Evolutionary conservation across 2,888 invertebrate genomes (phyloP), one percentile per base, ranked within the genome.

Genomic region (Hololepta plana): DNA sequence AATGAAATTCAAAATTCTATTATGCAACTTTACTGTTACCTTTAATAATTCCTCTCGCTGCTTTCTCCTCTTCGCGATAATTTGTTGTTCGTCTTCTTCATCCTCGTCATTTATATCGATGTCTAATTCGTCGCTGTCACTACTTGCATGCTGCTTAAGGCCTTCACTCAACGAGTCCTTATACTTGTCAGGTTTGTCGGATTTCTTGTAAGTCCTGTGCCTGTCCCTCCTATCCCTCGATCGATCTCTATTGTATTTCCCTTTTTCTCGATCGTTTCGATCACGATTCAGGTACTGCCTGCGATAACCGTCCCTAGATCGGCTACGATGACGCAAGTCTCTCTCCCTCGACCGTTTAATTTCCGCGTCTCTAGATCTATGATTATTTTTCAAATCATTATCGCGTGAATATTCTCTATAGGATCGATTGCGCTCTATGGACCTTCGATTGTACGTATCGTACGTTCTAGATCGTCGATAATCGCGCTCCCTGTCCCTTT

Each of bases 21-120:
- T 14, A 4, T 8, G 9, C 13, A 4, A 15, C n/a, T 19, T n/a
- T n/a, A n/a, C n/a, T n/a, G 14, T 42, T 57, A 82, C 84, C 67
- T 80, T 80, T 30, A 91, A 47, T 4, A 95, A 60, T 47, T 81
- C 84, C 51, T 91, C 87, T 20, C 93, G 62, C 44, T 87, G 77
- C 45, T 81, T 79, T 33, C 93, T 65, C 37, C 88, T 63, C 45
- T 70, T 68, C 49, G 90, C 85, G 47, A 95, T 95, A 39, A 91
- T 84, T 39, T 75, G 75, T 49, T 93, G 88, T 46, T 93, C 93
- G 41, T 87, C 84, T 50, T 90, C 88, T 36, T 85, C 85, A 32
- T 88, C 84, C 32, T 77, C 72, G 23, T 72, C 66, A 42, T 79
- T 72, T 28, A 84, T 72, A 40, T 81, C 72, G 30, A 77, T 62